Base-by-base conservation (phyloP, 2,888 invertebrate genomes). In the Cordylochernes scorpioides region DNA sequence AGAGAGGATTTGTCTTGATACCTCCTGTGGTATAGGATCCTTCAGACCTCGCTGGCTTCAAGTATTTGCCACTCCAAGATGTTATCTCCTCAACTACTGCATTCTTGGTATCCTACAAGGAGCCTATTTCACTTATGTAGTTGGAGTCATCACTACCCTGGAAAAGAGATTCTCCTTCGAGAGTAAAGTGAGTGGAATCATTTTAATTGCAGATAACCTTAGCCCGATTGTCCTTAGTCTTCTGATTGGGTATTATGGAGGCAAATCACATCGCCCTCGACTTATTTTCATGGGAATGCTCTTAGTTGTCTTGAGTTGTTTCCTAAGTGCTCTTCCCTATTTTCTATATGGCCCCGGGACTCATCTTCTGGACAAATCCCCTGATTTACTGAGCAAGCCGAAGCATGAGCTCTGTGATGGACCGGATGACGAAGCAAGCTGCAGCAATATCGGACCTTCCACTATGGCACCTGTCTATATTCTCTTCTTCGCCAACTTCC, bases 41-140 rank as follows among this genome's bases (percentile, higher is more conserved):
- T 43, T 30, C 19, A 30, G 32, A 15, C 43, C 41, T 13, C 30
- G 17, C 29, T 39, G 38, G 32, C 22, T 42, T 9, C 42, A 42
- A 27, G 29, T 17, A 21, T 42, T 32, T 12, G 35, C 39, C 5
- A 32, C 31, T 28, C 41, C 41, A 4, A 32, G 35, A 14, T 28
- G 25, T n/a, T 42, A 37, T 28, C 19, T 39, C 7, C 13, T 40
- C 5, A 24, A 31, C 7, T 35, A 35, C 22, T 35, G 28, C n/a
- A 16, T 30, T 2, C 24, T 41, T 1, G 38, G 35, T 3, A 25
- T 40, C 3, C 10, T 40, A 3, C 38, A 40, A 29, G 35, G 39
- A 12, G 35, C 38, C 8, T 34, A 32, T 15, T 39, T 37, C 22
- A 34, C 39, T 8, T 39, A 36, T 24, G 29, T 36, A 12, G 22